Conservation (phyloP, 2,797 vertebrate genomes). For the Acanthiza pusilla region DNA sequence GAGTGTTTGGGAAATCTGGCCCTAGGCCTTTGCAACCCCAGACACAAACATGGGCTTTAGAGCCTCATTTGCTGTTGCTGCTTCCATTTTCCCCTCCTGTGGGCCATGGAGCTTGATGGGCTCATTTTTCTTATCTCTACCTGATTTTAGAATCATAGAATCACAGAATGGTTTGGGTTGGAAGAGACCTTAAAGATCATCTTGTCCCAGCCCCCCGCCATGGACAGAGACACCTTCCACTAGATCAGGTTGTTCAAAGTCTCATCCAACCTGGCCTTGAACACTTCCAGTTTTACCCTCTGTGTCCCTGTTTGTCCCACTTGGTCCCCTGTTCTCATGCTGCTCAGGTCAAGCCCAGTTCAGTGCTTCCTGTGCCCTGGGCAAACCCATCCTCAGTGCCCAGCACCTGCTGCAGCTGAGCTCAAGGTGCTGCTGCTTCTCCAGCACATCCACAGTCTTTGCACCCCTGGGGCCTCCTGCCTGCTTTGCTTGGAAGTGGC, state of each 20-base stretch:
- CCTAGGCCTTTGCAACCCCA: neutral
- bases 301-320: neutral
- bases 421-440: neutral
- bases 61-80: neutral
- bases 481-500: neutral
- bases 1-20: neutral
- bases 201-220: accelerated
- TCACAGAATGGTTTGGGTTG: neutral
- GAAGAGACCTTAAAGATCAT: neutral
- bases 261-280: neutral
- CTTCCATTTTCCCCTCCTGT: accelerated
- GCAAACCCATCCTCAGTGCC: neutral
- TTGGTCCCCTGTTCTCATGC: neutral
- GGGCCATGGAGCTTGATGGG: neutral
- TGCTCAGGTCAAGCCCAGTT: neutral
- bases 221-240: neutral
- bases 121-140: neutral
- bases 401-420: neutral
- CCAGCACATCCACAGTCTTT: neutral
- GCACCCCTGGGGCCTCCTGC: accelerated
- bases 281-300: neutral
- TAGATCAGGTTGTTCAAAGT: neutral
- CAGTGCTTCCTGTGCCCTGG: accelerated
- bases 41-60: neutral
- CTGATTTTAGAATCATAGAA: neutral